Evolutionary conservation across 2,797 vertebrate genomes (phyloP).

Genomic region (Tragelaphus oryx): DNA sequence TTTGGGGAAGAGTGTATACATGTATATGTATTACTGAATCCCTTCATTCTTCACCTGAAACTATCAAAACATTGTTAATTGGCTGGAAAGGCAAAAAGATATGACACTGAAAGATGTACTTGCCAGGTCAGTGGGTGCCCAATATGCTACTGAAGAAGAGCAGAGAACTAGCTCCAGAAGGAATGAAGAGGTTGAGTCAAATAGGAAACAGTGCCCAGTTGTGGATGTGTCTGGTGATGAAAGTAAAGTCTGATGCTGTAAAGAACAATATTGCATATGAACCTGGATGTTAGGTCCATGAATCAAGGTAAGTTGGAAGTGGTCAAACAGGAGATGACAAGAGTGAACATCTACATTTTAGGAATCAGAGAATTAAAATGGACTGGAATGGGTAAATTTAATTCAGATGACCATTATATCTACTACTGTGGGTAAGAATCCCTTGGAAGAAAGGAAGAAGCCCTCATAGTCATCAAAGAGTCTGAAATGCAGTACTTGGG

Average conservation of each 20-base stretch:
- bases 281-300: not conserved
- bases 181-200: not conserved
- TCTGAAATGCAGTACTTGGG: not conserved
- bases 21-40: not conserved
- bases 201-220: not conserved
- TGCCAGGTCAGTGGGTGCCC: not conserved
- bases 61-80: not conserved
- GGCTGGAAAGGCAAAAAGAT: not conserved
- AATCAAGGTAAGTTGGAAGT: not conserved
- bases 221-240: not conserved
- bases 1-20: not conserved
- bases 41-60: not conserved
- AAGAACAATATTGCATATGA: not conserved
- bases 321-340: not conserved
- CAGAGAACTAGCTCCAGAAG: not conserved
- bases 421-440: not conserved
- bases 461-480: not conserved
- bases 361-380: not conserved
- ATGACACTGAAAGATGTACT: not conserved
- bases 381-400: not conserved
- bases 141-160: not conserved
- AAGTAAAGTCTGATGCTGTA: not conserved
- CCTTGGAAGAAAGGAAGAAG: not conserved
- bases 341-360: not conserved
- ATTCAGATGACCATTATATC: not conserved